A percentile compares a stretch with the other conserved stretches of the same genome.
Conservation (phyloP, 1,140 invertebrate genomes). For the Mylabris phalerata region DNA sequence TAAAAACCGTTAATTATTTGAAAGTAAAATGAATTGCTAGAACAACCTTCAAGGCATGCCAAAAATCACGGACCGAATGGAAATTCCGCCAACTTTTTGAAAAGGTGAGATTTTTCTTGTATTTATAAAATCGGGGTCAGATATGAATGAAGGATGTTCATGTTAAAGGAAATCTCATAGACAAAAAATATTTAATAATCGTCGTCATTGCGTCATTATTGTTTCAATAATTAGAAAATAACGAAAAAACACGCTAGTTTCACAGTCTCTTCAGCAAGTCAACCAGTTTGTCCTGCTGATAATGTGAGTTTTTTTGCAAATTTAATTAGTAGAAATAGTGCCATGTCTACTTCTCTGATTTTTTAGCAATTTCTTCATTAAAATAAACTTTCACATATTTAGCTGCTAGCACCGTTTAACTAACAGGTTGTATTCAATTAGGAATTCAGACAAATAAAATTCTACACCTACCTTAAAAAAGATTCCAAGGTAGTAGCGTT, state of each 20-base stretch:
- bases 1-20: background rate
- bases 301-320: no score
- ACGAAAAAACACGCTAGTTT: no score
- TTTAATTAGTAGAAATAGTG: no score
- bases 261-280: no score
- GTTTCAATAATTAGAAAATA: no score
- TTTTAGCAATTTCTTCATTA: no score
- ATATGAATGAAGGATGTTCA: background rate
- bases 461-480: conserved; percentile 74
- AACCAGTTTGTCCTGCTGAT: no score
- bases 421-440: no score
- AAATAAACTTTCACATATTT: no score
- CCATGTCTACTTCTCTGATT: no score
- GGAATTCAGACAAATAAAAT: background rate
- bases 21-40: conserved; percentile 1
- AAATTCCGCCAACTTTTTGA: background rate
- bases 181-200: background rate
- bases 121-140: background rate
- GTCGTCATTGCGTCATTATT: background rate
- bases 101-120: background rate
- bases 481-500: conserved; percentile 81
- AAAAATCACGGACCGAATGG: background rate
- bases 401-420: no score
- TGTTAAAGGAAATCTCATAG: background rate
- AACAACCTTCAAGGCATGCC: background rate